phyloP scores from a whole-genome alignment of 2,888 invertebrate genomes.

The Julus scanicus region DNA sequence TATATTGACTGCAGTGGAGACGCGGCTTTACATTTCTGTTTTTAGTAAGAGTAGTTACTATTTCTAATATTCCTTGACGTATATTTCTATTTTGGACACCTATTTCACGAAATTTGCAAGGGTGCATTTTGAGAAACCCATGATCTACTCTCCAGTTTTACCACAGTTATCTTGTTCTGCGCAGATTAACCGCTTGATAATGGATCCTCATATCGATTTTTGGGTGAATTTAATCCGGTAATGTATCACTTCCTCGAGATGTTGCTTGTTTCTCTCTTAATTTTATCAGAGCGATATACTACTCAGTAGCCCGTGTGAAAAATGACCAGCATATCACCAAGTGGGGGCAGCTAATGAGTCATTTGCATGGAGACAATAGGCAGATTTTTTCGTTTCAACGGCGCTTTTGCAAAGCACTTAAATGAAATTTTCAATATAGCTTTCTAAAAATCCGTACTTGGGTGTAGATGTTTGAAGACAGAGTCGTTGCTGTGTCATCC shows the following conservation, averaged over 20 bases:
- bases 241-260: constrained; percentile 3
- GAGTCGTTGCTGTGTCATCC: constrained; percentile 42
- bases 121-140: background rate
- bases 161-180: background rate
- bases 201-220: background rate
- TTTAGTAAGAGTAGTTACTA: too few relatives aligned
- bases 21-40: too few relatives aligned
- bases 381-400: background rate
- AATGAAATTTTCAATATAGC: background rate
- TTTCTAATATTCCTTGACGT: too few relatives aligned
- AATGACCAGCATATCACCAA: background rate
- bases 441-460: background rate
- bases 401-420: background rate
- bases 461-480: background rate
- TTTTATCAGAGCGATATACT: background rate
- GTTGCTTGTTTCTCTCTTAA: constrained; percentile 4
- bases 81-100: too few relatives aligned
- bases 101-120: too few relatives aligned
- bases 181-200: background rate
- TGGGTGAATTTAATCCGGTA: constrained; percentile 14
- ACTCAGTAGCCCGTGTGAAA: background rate
- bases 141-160: background rate
- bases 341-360: background rate
- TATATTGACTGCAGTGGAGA: too few relatives aligned
- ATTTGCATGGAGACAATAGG: background rate